Base-by-base conservation (phyloP, 2,113 vertebrate genomes). In the Centropus unirufus region DNA sequence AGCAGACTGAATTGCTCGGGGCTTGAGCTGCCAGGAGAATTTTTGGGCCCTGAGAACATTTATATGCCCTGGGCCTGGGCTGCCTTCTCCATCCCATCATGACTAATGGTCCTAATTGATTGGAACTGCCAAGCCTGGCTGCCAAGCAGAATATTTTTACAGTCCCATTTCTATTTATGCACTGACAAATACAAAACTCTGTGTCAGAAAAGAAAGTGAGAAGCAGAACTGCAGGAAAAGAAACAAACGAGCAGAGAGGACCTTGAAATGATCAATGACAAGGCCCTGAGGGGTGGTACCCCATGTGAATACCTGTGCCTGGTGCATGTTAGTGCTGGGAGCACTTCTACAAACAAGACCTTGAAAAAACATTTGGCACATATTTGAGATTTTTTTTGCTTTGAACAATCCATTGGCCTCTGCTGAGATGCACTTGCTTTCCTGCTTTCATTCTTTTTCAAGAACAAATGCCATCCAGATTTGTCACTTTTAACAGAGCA, bases 91-190 rank as follows among this genome's bases (percentile, higher is more conserved):
- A 55, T 75, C 90, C 73, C 73, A 39, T 93, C 89, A 66, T 94
- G 94, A 96, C 94, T 96, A 97, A 93, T 87, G 81, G 85, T 80
- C 81, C 70, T 97, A 97, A 96, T 96, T 95, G 92, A 80, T 89
- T 84, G 92, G 94, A 96, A 96, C 92, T 93, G 96, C 95, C 96
- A 96, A 96, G 87, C 49, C 57, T 2, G 2, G 51, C 94, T 94
- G 96, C 94, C 95, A 97, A 97, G 67, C 62, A 83, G 96, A 97
- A 95, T 96, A 97, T 97, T 97, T 94, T 96, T 92, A 94, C 83
- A 96, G 40, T 93, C 76, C 52, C 18, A 3, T 59, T 90, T 87
- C 83, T 91, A 94, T 96, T 97, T 95, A 91, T 95, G 52, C 64
- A 69, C 69, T 89, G 90, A 96, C 73, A 96, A 96, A 93, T 89